These are phyloP conservation scores for Cantharis lateralis DNA, from an alignment of 2,888 invertebrate genomes.

Conservation along the genomic window DNA sequence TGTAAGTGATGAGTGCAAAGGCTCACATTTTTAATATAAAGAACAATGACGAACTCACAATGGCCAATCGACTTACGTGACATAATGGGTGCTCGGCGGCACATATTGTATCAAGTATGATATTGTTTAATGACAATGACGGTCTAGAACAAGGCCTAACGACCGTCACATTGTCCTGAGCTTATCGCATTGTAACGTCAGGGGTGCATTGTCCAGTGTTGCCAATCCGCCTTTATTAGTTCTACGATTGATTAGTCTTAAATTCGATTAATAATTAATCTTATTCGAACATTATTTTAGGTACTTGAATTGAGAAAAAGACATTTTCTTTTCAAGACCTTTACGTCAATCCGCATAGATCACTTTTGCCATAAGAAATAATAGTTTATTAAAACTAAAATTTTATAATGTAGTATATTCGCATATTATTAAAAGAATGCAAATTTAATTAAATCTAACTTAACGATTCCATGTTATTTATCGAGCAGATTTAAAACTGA, in stretches of 20 bases:
- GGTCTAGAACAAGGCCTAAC: slow-evolving; percentile 51
- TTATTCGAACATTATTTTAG: slow-evolving; percentile 13
- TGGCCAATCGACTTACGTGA: slow-evolving; percentile 56
- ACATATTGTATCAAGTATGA: slow-evolving; percentile 56
- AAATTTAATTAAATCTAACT: no score
- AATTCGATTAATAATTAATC: slow-evolving; percentile 51
- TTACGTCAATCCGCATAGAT: not conserved
- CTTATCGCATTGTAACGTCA: slow-evolving; percentile 46
- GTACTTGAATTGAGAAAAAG: not conserved
- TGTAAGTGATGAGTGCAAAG: slow-evolving; percentile 27
- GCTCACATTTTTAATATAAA: slow-evolving; percentile 51
- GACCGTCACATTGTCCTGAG: slow-evolving; percentile 44
- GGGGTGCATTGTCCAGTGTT: slow-evolving; percentile 41
- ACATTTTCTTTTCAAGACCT: not conserved
- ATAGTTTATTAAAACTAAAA: not conserved
- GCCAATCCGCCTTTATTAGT: slow-evolving; percentile 46
- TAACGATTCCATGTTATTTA: no score
- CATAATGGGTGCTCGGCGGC: slow-evolving; percentile 52
- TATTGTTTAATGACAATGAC: slow-evolving; percentile 57
- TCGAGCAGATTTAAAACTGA: no score
- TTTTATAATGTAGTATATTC: not conserved
- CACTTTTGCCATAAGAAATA: not conserved
- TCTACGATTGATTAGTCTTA: slow-evolving; percentile 46
- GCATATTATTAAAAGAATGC: no score
- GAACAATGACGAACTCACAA: slow-evolving; percentile 53